These are phyloP conservation scores for Monoplex corrugatus DNA, from an alignment of 2,888 invertebrate species.

Conservation along the genomic window DNA sequence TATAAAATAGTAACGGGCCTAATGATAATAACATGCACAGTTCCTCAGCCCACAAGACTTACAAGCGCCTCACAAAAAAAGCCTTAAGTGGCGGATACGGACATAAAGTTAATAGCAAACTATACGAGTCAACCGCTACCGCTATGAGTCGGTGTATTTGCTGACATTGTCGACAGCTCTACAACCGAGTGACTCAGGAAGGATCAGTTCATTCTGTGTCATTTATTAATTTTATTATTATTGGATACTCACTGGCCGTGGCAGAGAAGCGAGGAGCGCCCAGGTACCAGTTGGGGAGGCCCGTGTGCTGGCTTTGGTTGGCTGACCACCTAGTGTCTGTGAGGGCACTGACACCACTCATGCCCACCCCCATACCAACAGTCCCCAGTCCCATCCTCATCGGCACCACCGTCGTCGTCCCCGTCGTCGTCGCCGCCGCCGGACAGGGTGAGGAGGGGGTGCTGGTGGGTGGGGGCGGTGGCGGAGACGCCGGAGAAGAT, in stretches of 20 bases:
- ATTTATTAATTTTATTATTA: too few relatives aligned
- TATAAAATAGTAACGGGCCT: too few relatives aligned
- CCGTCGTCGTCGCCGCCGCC: background rate
- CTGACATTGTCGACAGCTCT: too few relatives aligned
- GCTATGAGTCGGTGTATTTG: too few relatives aligned
- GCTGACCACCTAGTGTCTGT: constrained; percentile 45
- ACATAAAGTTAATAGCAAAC: too few relatives aligned
- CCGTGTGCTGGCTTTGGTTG: constrained; percentile 39
- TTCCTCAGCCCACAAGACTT: too few relatives aligned
- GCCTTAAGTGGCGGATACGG: too few relatives aligned
- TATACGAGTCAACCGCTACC: too few relatives aligned
- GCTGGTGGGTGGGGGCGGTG: constrained; percentile 32
- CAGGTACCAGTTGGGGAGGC: constrained; percentile 44
- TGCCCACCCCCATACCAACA: constrained; percentile 26
- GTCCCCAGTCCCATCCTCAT: background rate
- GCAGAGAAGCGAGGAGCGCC: constrained; percentile 35
- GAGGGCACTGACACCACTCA: constrained; percentile 26
- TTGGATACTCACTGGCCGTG: constrained; percentile 39
- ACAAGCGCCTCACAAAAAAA: too few relatives aligned
- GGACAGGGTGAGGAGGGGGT: background rate
- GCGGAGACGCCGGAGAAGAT: constrained; percentile 12
- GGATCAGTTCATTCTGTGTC: too few relatives aligned
- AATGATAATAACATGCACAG: too few relatives aligned
- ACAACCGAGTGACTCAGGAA: too few relatives aligned
- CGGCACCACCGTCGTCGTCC: constrained; percentile 15